Conservation (phyloP, 2,797 vertebrate species). For the Etheostoma perlongum region DNA sequence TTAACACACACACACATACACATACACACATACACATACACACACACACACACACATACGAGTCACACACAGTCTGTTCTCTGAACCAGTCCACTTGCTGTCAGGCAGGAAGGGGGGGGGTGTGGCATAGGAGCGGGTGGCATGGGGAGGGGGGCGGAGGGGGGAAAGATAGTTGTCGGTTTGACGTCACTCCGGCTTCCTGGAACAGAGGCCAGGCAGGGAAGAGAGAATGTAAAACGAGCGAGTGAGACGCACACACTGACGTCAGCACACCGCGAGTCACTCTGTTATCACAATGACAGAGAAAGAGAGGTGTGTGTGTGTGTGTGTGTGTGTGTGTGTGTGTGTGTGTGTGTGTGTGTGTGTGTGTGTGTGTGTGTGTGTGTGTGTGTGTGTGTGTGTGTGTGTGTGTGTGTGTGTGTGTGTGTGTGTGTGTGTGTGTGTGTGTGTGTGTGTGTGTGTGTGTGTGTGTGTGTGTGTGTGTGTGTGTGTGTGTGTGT, state of each 20-base stretch:
- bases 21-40: slow-evolving; percentile 8
- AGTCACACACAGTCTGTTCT: slow-evolving; percentile 12
- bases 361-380: slow-evolving; percentile 31
- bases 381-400: slow-evolving; percentile 6
- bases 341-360: slow-evolving; percentile 26
- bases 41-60: background rate
- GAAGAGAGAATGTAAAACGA: slow-evolving; percentile 90
- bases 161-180: slow-evolving; percentile 62
- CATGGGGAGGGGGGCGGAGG: background rate
- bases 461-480: background rate
- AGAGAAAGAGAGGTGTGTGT: slow-evolving; percentile 20
- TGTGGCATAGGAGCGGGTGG: slow-evolving; percentile 35
- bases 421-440: slow-evolving; percentile 26
- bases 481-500: slow-evolving; percentile 6
- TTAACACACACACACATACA: background rate
- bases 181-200: slow-evolving; percentile 86
- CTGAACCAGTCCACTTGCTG: slow-evolving; percentile 50
- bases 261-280: slow-evolving; percentile 89
- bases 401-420: slow-evolving; percentile 24
- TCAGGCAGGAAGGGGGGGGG: slow-evolving; percentile 33
- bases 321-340: slow-evolving; percentile 13
- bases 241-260: slow-evolving; percentile 87
- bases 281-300: slow-evolving; percentile 86
- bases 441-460: slow-evolving; percentile 29
- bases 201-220: slow-evolving; percentile 78